These are phyloP conservation scores for Drosophila pruinosa DNA, from an alignment of 1,140 invertebrate genomes.

Conservation along the genomic window DNA sequence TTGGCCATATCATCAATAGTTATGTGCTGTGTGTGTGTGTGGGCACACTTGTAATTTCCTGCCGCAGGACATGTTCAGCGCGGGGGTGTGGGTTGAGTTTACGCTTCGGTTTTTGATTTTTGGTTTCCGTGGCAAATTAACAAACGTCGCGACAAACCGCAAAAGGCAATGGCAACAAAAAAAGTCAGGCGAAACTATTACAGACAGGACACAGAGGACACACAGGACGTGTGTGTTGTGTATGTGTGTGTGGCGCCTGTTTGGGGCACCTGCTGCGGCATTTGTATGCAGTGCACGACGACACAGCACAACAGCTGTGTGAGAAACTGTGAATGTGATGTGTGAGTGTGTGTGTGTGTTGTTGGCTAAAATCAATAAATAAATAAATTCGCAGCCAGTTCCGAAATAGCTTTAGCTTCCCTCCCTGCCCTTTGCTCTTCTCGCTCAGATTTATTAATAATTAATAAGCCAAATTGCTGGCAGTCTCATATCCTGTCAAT, in stretches of 20 bases:
- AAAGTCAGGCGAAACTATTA: slow-evolving; percentile 23
- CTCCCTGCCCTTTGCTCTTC: not conserved
- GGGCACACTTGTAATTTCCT: slow-evolving; percentile 51
- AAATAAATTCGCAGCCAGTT: slow-evolving; percentile 51
- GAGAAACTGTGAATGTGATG: not conserved
- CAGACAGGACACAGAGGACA: not conserved
- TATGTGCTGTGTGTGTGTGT: slow-evolving; percentile 17
- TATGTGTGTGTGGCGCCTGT: slow-evolving; percentile 9
- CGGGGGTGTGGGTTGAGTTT: slow-evolving; percentile 18
- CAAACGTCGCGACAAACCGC: slow-evolving; percentile 72
- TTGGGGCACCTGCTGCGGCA: slow-evolving; percentile 28
- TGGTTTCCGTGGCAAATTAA: slow-evolving; percentile 70
- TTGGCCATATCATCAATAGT: slow-evolving; percentile 26
- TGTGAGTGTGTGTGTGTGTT: slow-evolving; percentile 7
- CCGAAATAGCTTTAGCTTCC: not conserved
- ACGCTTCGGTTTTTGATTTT: slow-evolving; percentile 43
- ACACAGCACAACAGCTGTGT: not conserved
- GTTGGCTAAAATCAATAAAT: slow-evolving; percentile 70
- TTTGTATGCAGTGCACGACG: slow-evolving; percentile 66
- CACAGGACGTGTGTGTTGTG: slow-evolving; percentile 19
- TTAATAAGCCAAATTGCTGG: slow-evolving; percentile 67
- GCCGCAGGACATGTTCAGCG: slow-evolving; percentile 50
- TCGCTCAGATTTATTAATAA: slow-evolving; percentile 57
- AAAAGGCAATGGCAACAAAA: slow-evolving; percentile 22
- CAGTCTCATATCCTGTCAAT: slow-evolving; percentile 34